Evolutionary conservation across 2,888 invertebrate species (phyloP), one percentile per base, ranked within the genome.

Genomic region (Eristalinus aeneus): DNA sequence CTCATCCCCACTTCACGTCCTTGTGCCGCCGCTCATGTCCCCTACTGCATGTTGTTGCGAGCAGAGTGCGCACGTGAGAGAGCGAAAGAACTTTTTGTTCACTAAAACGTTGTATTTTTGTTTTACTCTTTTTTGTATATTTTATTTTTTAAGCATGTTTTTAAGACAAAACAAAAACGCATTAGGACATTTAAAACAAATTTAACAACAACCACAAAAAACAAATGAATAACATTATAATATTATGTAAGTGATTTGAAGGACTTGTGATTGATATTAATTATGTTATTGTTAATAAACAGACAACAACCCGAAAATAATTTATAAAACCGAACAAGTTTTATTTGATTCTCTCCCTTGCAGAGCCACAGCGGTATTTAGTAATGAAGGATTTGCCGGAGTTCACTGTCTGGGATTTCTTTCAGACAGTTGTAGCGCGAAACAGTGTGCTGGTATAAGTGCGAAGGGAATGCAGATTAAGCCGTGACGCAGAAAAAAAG

Each of bases 181-280:
- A 63, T 61, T 73, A 81, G 76, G 76, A 73, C 68, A 68, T 73
- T 12, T 77, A 54, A 69, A 73, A 34, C 58, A 80, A 27, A 31
- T 53, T 36, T 56, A 60, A 61, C 60, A 22, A 65, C 20, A 81
- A 69, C 58, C 53, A 36, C 36, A 27, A 63, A 23, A 56, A 60
- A 71, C 58, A 78, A 27, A 63, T 16, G 56, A 60, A 71, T 68
- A 78, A 60, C 46, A 46, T 34, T 56, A 27, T 74, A 77, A 78
- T 67, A 67, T 68, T 63, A 8, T 46, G 16, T 77, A 86, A 86
- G 74, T 65, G 68, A 86, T 71, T 76, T 89, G 89, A 91, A 90
- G 90, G 90, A 91, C 90, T 91, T 91, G 90, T 91, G 90, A 91
- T 91, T 90, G 90, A 91, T 91, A 90, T 90, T 90, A 90, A 90